Percentiles rank a stretch among this genome's conserved stretches.
Conservation (phyloP, 2,113 vertebrate genomes). For the Marmota monax region DNA sequence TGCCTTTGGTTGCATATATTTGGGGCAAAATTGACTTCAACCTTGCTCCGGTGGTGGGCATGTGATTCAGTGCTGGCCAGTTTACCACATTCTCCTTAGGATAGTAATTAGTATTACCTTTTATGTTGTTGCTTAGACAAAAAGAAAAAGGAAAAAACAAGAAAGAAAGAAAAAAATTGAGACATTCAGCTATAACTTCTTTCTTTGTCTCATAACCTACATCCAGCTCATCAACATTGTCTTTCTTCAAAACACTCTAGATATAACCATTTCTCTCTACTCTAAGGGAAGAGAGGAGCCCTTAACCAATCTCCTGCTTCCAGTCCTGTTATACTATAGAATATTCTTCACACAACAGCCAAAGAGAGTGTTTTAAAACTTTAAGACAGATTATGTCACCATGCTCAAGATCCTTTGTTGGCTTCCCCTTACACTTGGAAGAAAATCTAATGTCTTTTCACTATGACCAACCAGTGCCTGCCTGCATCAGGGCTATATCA, state of each 20-base stretch:
- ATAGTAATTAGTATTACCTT: background rate
- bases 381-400: background rate
- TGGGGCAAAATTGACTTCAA: background rate
- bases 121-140: background rate
- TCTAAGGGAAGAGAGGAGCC: too few relatives aligned
- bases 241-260: background rate
- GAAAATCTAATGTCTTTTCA: background rate
- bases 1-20: background rate
- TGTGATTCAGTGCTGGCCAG: background rate
- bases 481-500: background rate
- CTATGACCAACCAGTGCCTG: background rate
- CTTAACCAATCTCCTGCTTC: background rate
- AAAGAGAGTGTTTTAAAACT: background rate
- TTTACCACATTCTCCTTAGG: background rate
- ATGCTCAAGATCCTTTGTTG: background rate
- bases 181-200: background rate
- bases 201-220: background rate
- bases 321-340: background rate
- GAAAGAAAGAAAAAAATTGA: background rate
- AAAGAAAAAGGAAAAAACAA: background rate
- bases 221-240: background rate
- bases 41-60: background rate
- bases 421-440: background rate
- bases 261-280: background rate
- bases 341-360: background rate